A percentile compares a stretch with the other conserved stretches of the same genome.
Evolutionary conservation across 1,140 invertebrate species (phyloP).

Genomic region (Vanessa tameamea): DNA sequence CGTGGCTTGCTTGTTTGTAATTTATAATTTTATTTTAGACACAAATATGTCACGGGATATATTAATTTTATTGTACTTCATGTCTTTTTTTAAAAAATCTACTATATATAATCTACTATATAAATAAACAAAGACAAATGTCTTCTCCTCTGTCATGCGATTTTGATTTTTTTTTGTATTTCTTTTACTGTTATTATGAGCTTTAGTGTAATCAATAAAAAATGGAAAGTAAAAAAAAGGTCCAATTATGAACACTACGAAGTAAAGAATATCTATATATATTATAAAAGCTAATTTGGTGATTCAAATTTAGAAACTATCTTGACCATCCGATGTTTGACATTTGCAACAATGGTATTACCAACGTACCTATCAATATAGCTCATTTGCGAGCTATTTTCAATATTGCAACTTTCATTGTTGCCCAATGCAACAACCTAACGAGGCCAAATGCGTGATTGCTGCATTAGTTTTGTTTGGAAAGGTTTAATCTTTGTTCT

Average conservation of each 20-base stretch:
- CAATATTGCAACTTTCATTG: conserved; percentile 46
- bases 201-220: not conserved
- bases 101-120: no score
- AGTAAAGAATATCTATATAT: no score
- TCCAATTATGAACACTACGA: no score
- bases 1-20: not conserved
- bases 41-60: not conserved
- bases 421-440: conserved; percentile 34
- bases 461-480: conserved; percentile 42
- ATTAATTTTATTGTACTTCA: not conserved
- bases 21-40: not conserved
- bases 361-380: conserved; percentile 14
- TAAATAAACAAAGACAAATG: no score
- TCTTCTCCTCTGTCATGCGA: no score
- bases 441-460: conserved; percentile 42
- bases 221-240: not conserved
- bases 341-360: conserved; percentile 14
- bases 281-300: not conserved
- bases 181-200: not conserved
- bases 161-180: no score
- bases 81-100: no score
- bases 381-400: conserved; percentile 38
- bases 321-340: conserved; percentile 12
- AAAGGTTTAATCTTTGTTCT: conserved; percentile 33
- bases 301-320: not conserved